Conservation (phyloP, 35 echinoderm and acorn worm species). For the Heliocidaris tuberculata region DNA sequence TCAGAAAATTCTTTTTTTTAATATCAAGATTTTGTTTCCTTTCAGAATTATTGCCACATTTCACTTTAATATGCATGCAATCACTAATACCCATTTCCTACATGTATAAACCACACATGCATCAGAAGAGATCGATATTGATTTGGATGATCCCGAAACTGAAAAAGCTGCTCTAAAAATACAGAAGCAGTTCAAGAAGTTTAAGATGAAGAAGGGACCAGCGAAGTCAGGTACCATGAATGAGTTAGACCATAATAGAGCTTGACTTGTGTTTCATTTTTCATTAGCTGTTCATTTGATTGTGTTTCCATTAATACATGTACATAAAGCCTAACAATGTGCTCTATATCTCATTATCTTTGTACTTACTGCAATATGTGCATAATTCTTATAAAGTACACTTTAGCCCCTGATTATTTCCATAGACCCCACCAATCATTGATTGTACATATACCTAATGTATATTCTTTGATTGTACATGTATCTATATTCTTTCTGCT, state of each 20-base stretch:
- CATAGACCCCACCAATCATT: too few species aligned
- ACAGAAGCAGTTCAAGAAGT: conserved; percentile 50
- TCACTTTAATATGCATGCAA: neutral
- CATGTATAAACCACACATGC: neutral
- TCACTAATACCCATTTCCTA: neutral
- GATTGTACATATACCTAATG: too few species aligned
- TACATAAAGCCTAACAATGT: neutral
- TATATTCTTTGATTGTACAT: too few species aligned
- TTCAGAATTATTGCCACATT: too few species aligned
- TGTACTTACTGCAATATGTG: too few species aligned
- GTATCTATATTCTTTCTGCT: too few species aligned
- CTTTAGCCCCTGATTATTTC: too few species aligned
- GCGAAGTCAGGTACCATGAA: neutral
- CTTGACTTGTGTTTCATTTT: neutral
- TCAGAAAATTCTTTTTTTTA: too few species aligned
- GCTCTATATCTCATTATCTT: neutral
- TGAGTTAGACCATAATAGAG: neutral
- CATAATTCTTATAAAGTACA: too few species aligned
- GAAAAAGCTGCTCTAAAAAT: conserved; percentile 58
- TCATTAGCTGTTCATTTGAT: neutral
- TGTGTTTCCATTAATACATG: neutral
- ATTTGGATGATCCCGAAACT: conserved; percentile 61
- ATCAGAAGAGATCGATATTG: conserved; percentile 62
- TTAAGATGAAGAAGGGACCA: conserved; percentile 48
- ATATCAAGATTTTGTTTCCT: too few species aligned